A percentile compares a stretch with the other conserved stretches of the same genome.
Evolutionary conservation across 1,140 invertebrate genomes (phyloP).

Genomic region (Penaeus chinensis): DNA sequence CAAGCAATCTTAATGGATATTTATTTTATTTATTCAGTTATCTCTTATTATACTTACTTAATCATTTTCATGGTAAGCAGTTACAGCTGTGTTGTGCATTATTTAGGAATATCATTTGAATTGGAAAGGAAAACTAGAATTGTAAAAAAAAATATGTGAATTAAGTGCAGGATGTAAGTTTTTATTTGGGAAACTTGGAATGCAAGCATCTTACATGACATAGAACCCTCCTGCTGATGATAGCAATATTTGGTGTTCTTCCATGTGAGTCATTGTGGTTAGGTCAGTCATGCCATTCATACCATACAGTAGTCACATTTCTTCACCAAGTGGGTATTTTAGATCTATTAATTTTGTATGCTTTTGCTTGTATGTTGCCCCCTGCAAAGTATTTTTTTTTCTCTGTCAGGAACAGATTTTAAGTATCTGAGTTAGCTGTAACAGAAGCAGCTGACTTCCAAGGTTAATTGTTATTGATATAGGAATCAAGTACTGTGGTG

Average conservation of each 20-base stretch:
- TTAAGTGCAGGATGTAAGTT: no score
- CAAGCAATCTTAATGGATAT: no score
- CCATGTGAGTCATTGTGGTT: constrained; percentile 59
- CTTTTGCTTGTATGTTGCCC: constrained; percentile 30
- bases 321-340: constrained; percentile 41
- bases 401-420: constrained; percentile 13
- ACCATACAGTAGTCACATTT: constrained; percentile 47
- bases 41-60: no score
- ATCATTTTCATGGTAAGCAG: no score
- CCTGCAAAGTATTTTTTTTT: constrained; percentile 20
- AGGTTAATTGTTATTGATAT: constrained; percentile 7
- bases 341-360: constrained; percentile 35
- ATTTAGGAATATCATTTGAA: no score
- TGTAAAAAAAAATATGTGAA: no score
- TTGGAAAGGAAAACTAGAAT: no score
- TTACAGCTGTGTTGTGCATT: no score
- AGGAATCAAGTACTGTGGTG: neutral
- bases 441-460: neutral
- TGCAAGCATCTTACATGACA: neutral
- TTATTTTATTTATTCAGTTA: no score
- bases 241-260: constrained; percentile 54
- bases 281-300: constrained; percentile 58
- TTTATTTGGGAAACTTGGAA: no score
- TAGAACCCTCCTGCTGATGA: constrained; percentile 47
- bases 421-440: constrained; percentile 2